These are phyloP conservation scores for Stenurella melanura DNA, from an alignment of 2,888 invertebrate genomes.

Conservation along the genomic window DNA sequence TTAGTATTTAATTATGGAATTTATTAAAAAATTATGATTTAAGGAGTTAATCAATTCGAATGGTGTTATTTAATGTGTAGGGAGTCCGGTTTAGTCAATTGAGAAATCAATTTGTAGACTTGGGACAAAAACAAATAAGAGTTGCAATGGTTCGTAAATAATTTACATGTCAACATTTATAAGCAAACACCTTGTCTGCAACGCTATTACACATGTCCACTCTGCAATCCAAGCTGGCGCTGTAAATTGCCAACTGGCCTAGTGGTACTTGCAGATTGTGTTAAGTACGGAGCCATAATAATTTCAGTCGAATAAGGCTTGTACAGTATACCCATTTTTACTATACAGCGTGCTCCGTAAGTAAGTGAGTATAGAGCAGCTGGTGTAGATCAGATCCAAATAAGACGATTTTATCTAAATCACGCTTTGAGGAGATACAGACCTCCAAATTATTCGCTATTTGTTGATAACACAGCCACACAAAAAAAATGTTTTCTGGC, in stretches of 20 bases:
- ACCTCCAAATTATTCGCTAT: too few species aligned
- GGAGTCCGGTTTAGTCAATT: constrained; percentile 53
- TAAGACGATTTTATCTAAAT: too few species aligned
- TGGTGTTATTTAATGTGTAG: constrained; percentile 52
- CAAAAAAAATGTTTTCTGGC: too few species aligned
- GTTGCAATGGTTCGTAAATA: constrained; percentile 65
- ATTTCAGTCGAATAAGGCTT: constrained; percentile 2
- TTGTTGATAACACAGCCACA: too few species aligned
- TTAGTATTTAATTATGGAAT: constrained; percentile 51
- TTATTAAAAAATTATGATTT: constrained; percentile 49
- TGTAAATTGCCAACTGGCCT: constrained; percentile 61
- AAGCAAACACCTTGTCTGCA: constrained; percentile 68
- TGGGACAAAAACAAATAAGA: constrained; percentile 63
- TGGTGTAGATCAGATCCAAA: too few species aligned
- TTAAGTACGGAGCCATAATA: constrained; percentile 32
- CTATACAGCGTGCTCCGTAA: too few species aligned
- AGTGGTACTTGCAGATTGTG: constrained; percentile 41
- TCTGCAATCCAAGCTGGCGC: constrained; percentile 59
- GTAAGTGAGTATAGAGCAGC: too few species aligned
- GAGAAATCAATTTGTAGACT: constrained; percentile 66
- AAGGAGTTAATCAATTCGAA: constrained; percentile 54
- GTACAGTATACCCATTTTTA: too few species aligned
- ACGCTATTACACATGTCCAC: constrained; percentile 67
- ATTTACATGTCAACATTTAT: constrained; percentile 68
- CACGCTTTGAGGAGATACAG: too few species aligned